Conservation (phyloP, 2,888 invertebrate genomes). For the Pristionchus japonicus region DNA sequence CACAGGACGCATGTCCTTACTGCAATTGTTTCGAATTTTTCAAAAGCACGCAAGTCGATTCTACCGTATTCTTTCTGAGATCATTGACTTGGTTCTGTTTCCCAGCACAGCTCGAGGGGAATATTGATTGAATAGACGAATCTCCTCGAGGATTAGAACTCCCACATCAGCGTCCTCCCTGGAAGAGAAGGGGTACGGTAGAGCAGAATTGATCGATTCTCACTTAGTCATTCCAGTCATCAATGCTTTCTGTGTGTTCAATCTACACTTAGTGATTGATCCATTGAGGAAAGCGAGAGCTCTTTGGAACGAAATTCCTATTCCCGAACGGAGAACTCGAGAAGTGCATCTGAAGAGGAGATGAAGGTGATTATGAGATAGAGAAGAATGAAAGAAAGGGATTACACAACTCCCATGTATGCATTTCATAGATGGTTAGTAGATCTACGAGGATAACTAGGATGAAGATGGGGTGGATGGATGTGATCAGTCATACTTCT, state of each 20-base stretch:
- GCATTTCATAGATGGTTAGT: not conserved
- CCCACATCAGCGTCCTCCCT: constrained; percentile 37
- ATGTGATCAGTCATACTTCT: not conserved
- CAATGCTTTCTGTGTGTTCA: constrained; percentile 31
- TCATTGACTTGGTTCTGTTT: not conserved
- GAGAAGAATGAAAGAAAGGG: not conserved
- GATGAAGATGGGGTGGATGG: not conserved
- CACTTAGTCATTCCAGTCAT: constrained; percentile 37
- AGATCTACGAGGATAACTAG: not conserved
- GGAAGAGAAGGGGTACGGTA: not conserved
- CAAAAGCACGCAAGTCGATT: not conserved
- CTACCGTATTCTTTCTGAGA: constrained; percentile 40
- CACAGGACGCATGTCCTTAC: constrained; percentile 29
- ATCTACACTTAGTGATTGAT: constrained; percentile 21
- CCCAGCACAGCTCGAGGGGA: constrained; percentile 33
- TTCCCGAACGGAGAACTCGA: not conserved
- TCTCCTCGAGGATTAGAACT: constrained; percentile 27
- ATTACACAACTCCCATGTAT: not conserved
- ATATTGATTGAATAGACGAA: constrained; percentile 5
- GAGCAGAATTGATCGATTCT: not conserved
- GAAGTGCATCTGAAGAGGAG: constrained; percentile 28
- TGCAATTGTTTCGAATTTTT: not conserved
- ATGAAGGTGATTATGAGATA: too few species aligned
- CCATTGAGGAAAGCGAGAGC: not conserved
- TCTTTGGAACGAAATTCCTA: constrained; percentile 20